Evolutionary conservation across 2,113 vertebrate species (phyloP).

Genomic region (Nannospalax galili): DNA sequence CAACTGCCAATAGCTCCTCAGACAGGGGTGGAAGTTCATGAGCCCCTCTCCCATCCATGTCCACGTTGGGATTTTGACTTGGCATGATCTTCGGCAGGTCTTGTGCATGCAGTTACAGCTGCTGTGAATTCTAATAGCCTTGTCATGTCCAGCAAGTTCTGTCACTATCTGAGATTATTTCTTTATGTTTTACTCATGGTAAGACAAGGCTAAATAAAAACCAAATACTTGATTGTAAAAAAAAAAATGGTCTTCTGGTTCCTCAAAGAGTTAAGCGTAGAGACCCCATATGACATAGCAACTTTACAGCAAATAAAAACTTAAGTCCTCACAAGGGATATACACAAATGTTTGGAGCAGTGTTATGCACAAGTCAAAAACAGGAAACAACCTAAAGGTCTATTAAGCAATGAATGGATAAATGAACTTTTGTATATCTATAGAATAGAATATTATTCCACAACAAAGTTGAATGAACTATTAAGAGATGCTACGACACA

Average conservation of each 20-base stretch:
- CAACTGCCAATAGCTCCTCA: too few relatives aligned
- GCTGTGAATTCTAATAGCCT: too few relatives aligned
- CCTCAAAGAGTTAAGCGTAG: conserved; percentile 14
- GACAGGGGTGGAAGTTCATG: too few relatives aligned
- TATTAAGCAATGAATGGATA: not conserved
- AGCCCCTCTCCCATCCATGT: too few relatives aligned
- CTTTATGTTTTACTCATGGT: too few relatives aligned
- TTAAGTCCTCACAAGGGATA: not conserved
- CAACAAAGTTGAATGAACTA: conserved; percentile 47
- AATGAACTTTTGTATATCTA: not conserved
- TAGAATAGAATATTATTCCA: conserved; percentile 4
- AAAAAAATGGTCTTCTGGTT: not conserved
- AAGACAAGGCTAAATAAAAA: too few relatives aligned
- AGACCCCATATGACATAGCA: not conserved
- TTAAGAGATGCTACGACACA: not conserved
- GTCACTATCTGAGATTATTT: too few relatives aligned
- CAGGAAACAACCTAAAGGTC: not conserved
- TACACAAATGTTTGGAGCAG: conserved; percentile 5
- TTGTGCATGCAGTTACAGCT: too few relatives aligned
- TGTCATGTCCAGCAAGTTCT: too few relatives aligned
- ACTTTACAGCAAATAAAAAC: conserved; percentile 31
- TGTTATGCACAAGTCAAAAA: conserved; percentile 6
- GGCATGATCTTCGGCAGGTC: too few relatives aligned
- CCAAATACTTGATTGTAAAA: too few relatives aligned
- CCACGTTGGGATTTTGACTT: too few relatives aligned